Base-by-base conservation (phyloP, 2,888 invertebrate species). In the Metalampra italica region DNA sequence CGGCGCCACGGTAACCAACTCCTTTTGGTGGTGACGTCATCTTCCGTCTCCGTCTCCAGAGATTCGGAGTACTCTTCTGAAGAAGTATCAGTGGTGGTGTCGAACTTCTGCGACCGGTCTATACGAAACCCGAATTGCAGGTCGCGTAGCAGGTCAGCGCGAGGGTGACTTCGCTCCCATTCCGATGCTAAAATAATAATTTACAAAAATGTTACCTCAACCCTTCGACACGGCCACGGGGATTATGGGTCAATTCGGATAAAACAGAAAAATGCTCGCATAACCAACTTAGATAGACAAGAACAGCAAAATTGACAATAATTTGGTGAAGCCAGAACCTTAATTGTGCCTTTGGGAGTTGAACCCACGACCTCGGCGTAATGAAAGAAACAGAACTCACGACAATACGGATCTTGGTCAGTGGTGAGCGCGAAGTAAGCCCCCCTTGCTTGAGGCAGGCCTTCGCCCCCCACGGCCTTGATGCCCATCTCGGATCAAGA, bases 401-500 rank as follows among this genome's bases (percentile, higher is more conserved):
- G 78, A 55, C 92, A 92, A 49, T 86, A 92, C 0, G 92, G 92
- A 42, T 74, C 56, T 45, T 67, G 75, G 0, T 79, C 82, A 0
- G 89, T 82, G 0, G 92, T 92, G n/a, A 90, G 70, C 1, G 90
- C 88, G 54, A 91, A 91, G 63, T 90, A 92, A 0, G 80, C 66
- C 0, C 92, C 92, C 0, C 62, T 68, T 0, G 90, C 86, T 3
- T 76, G 62, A 29, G 78, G 81, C 44, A 68, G 49, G 0, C 75
- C 71, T 0, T 60, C 61, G 0, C 63, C 56, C 0, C 78, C 83
- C 0, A 55, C 53, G 0, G 92, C 87, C 8, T 71, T 68, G 54
- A 92, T 90, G 11, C 92, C 92, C 91, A 92, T 91, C 65, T 90
- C 90, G 0, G 88, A 71, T 52, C 92, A 92, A 4, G 77, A 78